Evolutionary conservation across 2,888 invertebrate genomes (phyloP).

Genomic region (Ophraella communa): DNA sequence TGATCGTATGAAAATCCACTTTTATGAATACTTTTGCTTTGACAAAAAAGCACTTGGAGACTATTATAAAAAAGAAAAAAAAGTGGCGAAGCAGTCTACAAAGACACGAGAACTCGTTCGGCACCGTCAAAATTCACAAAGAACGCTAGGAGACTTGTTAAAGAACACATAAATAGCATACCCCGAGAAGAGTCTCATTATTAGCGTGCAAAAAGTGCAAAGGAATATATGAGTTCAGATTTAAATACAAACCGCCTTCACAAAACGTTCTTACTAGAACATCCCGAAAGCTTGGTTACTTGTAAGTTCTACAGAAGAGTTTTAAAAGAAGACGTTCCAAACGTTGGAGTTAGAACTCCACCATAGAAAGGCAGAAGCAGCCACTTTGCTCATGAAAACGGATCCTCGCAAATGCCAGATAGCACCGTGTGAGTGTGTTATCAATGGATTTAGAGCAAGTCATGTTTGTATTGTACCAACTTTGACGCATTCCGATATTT

Average conservation of each 20-base stretch:
- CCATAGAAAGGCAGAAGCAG: too few relatives aligned
- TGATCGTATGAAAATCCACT: conserved; percentile 25
- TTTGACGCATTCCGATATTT: conserved; percentile 46
- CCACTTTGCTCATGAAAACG: conserved; percentile 29
- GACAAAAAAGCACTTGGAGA: conserved; percentile 29
- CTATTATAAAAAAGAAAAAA: conserved; percentile 31
- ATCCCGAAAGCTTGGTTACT: too few relatives aligned
- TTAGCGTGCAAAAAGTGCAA: too few relatives aligned
- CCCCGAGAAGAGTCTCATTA: conserved; percentile 34
- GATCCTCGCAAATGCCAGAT: conserved; percentile 36
- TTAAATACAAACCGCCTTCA: conserved; percentile 33
- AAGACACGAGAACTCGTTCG: conserved; percentile 20
- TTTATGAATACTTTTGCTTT: conserved; percentile 30
- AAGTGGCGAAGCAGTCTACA: conserved; percentile 26
- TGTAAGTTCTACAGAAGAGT: conserved; percentile 17
- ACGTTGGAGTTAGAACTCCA: too few relatives aligned
- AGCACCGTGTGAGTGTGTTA: conserved; percentile 29
- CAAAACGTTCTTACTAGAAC: background rate
- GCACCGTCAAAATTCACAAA: conserved; percentile 21
- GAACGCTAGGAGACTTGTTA: conserved; percentile 29
- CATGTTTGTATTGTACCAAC: too few relatives aligned
- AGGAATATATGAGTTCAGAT: conserved; percentile 37
- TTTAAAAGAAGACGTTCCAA: too few relatives aligned
- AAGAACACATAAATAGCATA: conserved; percentile 35
- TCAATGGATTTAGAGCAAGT: conserved; percentile 48